phyloP scores from a whole-genome alignment of 37 sponge, comb jelly and placozoan genomes.

The Halichondria panicea region DNA sequence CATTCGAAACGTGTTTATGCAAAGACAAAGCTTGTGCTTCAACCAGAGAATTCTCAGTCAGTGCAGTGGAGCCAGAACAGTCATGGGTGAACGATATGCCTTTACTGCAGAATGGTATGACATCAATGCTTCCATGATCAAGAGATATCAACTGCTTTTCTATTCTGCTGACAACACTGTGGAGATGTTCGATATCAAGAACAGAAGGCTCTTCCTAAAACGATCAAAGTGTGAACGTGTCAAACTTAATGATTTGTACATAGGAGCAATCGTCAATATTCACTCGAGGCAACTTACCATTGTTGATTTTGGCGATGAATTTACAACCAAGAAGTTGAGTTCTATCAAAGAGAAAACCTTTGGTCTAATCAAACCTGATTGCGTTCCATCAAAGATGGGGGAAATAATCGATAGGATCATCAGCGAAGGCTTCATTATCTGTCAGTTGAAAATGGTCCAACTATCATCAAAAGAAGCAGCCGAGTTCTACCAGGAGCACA shows the following conservation, averaged over 20 bases:
- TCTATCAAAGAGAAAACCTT: conserved; percentile 81
- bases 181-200: conserved; percentile 94
- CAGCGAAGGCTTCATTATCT: conserved; percentile 65
- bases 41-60: neutral
- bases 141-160: conserved; percentile 87
- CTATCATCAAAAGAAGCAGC: conserved; percentile 77
- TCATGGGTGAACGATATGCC: conserved; percentile 77
- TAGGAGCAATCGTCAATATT: conserved; percentile 86
- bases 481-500: conserved; percentile 81
- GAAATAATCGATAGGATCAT: conserved; percentile 58
- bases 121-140: conserved; percentile 83
- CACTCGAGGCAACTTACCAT: conserved; percentile 91
- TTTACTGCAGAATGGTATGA: conserved; percentile 97
- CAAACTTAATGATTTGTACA: conserved; percentile 71
- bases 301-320: conserved; percentile 88
- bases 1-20: too few relatives aligned
- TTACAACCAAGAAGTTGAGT: conserved; percentile 72
- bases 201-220: conserved; percentile 84
- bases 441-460: conserved; percentile 78
- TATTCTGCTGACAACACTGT: conserved; percentile 76
- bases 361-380: conserved; percentile 87
- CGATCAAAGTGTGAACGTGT: conserved; percentile 64
- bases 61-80: neutral
- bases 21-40: too few relatives aligned
- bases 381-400: conserved; percentile 71